Evolutionary conservation across 2,113 vertebrate species (phyloP).

Genomic region (Apteryx owenii): DNA sequence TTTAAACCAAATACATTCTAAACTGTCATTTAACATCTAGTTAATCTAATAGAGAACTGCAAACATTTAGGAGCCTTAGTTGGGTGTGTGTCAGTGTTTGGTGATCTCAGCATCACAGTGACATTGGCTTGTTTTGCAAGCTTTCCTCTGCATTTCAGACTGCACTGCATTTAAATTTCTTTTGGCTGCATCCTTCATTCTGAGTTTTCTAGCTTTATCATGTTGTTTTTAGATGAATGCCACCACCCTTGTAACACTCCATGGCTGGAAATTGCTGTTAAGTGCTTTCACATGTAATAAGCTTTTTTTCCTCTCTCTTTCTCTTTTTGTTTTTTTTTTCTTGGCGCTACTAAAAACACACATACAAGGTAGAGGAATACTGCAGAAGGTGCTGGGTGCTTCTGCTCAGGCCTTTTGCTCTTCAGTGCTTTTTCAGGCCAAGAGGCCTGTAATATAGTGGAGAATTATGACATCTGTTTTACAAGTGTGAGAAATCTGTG

Average conservation of each 20-base stretch:
- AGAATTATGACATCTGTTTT: fast-evolving
- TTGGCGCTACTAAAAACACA: not conserved
- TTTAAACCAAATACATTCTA: not conserved
- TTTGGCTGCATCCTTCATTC: not conserved
- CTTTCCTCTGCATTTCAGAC: not conserved
- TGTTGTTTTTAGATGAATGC: not conserved
- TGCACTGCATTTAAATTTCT: not conserved
- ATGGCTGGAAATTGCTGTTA: not conserved
- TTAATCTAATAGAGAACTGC: not conserved
- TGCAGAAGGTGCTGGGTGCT: not conserved
- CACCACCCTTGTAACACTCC: not conserved
- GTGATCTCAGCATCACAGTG: not conserved
- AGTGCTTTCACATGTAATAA: not conserved
- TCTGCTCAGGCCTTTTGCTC: not conserved
- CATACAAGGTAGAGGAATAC: not conserved
- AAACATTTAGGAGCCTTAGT: not conserved
- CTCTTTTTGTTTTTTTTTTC: not conserved
- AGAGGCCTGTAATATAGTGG: not conserved
- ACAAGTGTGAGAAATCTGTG: no score
- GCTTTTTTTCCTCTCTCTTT: not conserved
- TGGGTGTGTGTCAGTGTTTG: not conserved
- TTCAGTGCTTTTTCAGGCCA: not conserved
- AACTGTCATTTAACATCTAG: not conserved
- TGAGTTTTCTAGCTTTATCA: not conserved
- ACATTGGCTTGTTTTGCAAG: no score